These are phyloP conservation scores for Lethrus apterus DNA, from an alignment of 1,140 invertebrate species.

Conservation along the genomic window DNA sequence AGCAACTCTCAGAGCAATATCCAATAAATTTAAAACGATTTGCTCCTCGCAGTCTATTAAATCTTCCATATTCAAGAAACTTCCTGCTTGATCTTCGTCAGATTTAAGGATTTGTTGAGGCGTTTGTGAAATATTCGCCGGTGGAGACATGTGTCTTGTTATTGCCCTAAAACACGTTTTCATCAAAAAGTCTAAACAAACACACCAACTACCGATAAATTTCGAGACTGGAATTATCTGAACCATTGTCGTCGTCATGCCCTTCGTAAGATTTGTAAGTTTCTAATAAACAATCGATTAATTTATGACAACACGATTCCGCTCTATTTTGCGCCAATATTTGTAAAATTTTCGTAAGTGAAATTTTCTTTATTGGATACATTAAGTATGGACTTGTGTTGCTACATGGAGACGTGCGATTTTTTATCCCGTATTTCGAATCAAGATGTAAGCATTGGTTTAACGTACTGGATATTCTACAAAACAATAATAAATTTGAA, in stretches of 20 bases:
- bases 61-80: slow-evolving; percentile 41
- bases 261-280: slow-evolving; percentile 36
- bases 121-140: slow-evolving; percentile 26
- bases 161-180: slow-evolving; percentile 29
- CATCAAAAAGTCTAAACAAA: background rate
- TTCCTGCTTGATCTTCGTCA: slow-evolving; percentile 18
- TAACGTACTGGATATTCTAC: slow-evolving; percentile 19
- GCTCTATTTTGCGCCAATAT: slow-evolving; percentile 44
- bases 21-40: slow-evolving; percentile 40
- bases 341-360: slow-evolving; percentile 44
- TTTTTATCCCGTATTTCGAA: slow-evolving; percentile 27
- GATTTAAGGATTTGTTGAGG: slow-evolving; percentile 17
- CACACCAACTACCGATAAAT: slow-evolving; percentile 41
- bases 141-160: slow-evolving; percentile 38
- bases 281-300: slow-evolving; percentile 45
- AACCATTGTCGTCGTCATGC: slow-evolving; percentile 40
- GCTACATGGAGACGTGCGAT: slow-evolving; percentile 40
- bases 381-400: slow-evolving; percentile 52
- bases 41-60: slow-evolving; percentile 43
- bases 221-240: slow-evolving; percentile 49
- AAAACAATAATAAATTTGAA: slow-evolving; percentile 1
- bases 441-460: slow-evolving; percentile 28
- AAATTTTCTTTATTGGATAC: slow-evolving; percentile 47
- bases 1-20: slow-evolving; percentile 37
- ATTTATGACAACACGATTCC: slow-evolving; percentile 45